Evolutionary conservation across 2,113 vertebrate genomes (phyloP).

Genomic region (Sialia sialis): DNA sequence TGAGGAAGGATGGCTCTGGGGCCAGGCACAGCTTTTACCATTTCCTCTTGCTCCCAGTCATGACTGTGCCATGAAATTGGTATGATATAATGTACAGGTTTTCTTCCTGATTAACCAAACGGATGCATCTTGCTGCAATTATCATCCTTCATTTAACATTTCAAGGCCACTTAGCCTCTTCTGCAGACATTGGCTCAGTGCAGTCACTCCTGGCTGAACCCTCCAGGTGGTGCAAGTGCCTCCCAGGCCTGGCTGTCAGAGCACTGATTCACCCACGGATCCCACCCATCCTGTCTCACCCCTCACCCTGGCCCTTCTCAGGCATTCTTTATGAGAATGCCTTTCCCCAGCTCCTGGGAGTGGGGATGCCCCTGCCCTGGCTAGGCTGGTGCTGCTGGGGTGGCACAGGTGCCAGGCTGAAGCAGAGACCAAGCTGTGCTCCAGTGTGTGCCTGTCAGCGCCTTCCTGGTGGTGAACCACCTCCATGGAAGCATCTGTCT

Average conservation of each 20-base stretch:
- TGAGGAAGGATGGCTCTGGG: not conserved
- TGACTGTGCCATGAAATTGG: fast-evolving
- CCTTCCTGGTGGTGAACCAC: not conserved
- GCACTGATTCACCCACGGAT: not conserved
- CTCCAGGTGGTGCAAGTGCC: not conserved
- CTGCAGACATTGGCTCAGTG: not conserved
- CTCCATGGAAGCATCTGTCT: not conserved
- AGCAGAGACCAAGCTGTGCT: not conserved
- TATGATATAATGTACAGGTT: not conserved
- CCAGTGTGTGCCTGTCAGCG: not conserved
- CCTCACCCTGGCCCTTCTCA: not conserved
- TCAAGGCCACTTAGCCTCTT: not conserved
- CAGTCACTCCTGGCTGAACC: not conserved
- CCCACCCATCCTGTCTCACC: conserved; percentile 31
- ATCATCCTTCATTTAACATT: conserved; percentile 26
- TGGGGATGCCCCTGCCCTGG: not conserved
- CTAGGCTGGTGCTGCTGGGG: not conserved
- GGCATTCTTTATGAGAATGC: fast-evolving
- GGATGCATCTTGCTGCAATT: not conserved
- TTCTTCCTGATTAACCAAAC: conserved; percentile 21
- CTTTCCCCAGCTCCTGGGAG: not conserved
- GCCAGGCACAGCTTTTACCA: not conserved
- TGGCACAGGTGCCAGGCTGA: not conserved
- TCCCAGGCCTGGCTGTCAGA: not conserved
- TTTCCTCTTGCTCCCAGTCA: fast-evolving